phyloP scores from a whole-genome alignment of 1,140 invertebrate genomes.

The Coenobita brevimanus region DNA sequence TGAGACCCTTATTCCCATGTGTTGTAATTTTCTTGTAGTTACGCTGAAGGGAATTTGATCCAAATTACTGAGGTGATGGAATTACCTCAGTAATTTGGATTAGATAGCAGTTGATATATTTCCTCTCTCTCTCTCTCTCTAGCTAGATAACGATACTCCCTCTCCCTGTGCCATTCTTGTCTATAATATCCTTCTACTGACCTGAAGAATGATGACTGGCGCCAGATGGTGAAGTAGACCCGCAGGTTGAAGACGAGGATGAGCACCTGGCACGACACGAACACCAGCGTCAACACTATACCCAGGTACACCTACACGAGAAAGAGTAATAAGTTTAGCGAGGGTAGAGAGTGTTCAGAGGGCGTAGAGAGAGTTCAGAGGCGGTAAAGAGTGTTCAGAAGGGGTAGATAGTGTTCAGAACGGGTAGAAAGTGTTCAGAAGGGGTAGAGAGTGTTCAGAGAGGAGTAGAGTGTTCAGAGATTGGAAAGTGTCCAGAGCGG shows the following conservation, averaged over 20 bases:
- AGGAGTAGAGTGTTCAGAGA: too few relatives aligned
- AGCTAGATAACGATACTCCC: background rate
- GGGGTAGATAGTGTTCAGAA: too few relatives aligned
- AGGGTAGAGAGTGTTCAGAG: background rate
- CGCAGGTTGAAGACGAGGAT: conserved; percentile 39
- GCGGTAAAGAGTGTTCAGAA: background rate
- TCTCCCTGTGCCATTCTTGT: background rate
- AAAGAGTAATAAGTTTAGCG: background rate
- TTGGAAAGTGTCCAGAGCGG: background rate
- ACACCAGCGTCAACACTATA: conserved; percentile 43
- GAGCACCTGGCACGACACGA: conserved; percentile 38
- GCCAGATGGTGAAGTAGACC: conserved; percentile 54
- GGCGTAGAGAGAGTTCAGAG: too few relatives aligned
- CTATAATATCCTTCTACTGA: background rate
- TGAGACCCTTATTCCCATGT: too few relatives aligned
- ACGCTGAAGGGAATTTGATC: too few relatives aligned
- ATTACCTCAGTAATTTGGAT: background rate
- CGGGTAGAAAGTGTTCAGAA: background rate
- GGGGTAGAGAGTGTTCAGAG: too few relatives aligned
- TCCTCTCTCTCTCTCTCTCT: background rate
- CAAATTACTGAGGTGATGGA: too few relatives aligned
- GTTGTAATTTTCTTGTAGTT: too few relatives aligned
- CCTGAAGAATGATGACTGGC: conserved; percentile 48
- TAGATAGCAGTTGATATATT: background rate
- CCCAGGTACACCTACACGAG: conserved; percentile 42